Base-by-base conservation (phyloP, 2,113 vertebrate genomes). In the Corythaeola cristata region DNA sequence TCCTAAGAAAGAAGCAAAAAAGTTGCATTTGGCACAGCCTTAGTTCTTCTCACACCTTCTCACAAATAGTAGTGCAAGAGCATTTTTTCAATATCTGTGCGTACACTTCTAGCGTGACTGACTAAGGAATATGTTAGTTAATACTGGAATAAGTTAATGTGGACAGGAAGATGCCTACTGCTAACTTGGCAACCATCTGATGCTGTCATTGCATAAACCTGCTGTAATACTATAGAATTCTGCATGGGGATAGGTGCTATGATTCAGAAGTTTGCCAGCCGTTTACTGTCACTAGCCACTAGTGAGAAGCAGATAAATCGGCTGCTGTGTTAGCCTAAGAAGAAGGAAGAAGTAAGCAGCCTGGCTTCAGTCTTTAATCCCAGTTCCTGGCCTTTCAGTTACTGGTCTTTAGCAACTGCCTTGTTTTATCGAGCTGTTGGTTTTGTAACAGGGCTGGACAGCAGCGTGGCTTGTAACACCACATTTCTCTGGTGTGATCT, bases 1-100 rank as follows among this genome's bases (percentile, higher is more conserved):
- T 53, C 71, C 45, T 49, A 37, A 77, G 55, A 85, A 86, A 53
- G 28, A 60, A 69, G 35, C 22, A 73, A 9, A 11, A 41, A 45
- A n/a, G n/a, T n/a, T 0, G 1, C 1, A 0, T 80, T 81, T 74
- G n/a, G 32, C 20, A 1, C 14, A 72, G 37, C 39, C 72, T 15
- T 53, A 26, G 19, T 89, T 92, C 49, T 33, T 90, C 39, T 86
- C 71, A 64, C 39, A 58, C 35, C 39, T 87, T 63, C 37, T 75
- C 44, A 26, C 9, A 35, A 47, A 35, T 59, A 76, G 63, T 79
- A 15, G 49, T 53, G 45, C 49, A 58, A 10, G 22, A 20, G 22
- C 41, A 27, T 68, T 52, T 74, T 82, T 82, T 62, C 55, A 56
- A 0, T 87, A 27, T 74, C 60, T 78, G 15, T 55, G 37, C 41